Evolutionary conservation across 2,888 invertebrate genomes (phyloP).

Genomic region (Dicycla oo): DNA sequence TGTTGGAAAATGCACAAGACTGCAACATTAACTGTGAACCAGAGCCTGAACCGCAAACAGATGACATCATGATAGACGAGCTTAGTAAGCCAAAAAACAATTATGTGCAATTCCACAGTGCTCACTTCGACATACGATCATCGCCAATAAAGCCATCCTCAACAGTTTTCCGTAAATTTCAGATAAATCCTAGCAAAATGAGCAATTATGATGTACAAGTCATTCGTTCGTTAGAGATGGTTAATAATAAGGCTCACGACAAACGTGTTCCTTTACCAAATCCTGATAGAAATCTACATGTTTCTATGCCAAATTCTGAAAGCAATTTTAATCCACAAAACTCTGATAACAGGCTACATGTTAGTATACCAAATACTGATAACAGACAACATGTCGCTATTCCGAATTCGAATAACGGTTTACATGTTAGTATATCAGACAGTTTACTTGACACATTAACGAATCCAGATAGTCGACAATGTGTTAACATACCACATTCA

Average conservation of each 20-base stretch:
- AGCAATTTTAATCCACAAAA: constrained; percentile 27
- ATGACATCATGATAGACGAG: constrained; percentile 45
- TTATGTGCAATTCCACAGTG: constrained; percentile 82
- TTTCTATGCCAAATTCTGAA: constrained; percentile 35
- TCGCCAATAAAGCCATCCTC: constrained; percentile 86
- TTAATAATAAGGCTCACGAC: constrained; percentile 56
- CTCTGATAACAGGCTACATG: constrained; percentile 32
- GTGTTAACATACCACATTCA: constrained; percentile 31
- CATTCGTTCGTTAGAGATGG: constrained; percentile 77
- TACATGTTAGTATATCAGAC: constrained; percentile 36
- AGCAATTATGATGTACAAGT: constrained; percentile 81
- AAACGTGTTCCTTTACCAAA: constrained; percentile 32
- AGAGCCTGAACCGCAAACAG: constrained; percentile 23
- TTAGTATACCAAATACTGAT: constrained; percentile 35
- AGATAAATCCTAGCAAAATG: constrained; percentile 83
- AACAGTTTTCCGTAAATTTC: constrained; percentile 84
- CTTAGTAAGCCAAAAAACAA: constrained; percentile 68
- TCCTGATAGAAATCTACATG: constrained; percentile 30
- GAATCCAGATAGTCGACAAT: constrained; percentile 40
- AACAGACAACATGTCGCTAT: constrained; percentile 27
- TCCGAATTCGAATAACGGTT: constrained; percentile 31
- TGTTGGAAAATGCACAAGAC: constrained; percentile 42
- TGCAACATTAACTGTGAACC: constrained; percentile 41
- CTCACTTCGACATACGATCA: constrained; percentile 87
- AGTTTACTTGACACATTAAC: constrained; percentile 45